Evolutionary conservation across 1,140 invertebrate species (phyloP).

Genomic region (Notospermus geniculatus): DNA sequence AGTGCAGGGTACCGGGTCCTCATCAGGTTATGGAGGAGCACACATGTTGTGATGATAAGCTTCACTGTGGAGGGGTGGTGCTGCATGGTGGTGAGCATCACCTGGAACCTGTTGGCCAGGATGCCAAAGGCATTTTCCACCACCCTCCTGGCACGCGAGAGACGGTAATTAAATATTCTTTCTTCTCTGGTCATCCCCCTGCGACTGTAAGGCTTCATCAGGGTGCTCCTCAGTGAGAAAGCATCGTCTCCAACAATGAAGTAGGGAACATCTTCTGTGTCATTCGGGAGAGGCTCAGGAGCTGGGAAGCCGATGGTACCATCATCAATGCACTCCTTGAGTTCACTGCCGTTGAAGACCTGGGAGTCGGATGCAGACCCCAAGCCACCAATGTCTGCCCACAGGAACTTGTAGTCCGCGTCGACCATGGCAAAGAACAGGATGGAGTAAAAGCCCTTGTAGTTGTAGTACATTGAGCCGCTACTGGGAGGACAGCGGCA

Average conservation of each 20-base stretch:
- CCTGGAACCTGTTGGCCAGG: slow-evolving; percentile 21
- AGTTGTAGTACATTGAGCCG: slow-evolving; percentile 17
- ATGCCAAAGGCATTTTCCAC: slow-evolving; percentile 34
- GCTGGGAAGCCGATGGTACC: slow-evolving; percentile 21
- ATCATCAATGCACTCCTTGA: slow-evolving; percentile 22
- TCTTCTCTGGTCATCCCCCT: slow-evolving; percentile 28
- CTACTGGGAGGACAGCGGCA: slow-evolving; percentile 14
- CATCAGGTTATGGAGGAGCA: too few species aligned
- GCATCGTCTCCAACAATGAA: slow-evolving; percentile 32
- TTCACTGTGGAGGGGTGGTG: slow-evolving; percentile 19
- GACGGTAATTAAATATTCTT: slow-evolving; percentile 36
- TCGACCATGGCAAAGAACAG: background rate
- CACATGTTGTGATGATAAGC: slow-evolving; percentile 15
- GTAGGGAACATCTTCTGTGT: too few species aligned
- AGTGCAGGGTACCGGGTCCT: too few species aligned
- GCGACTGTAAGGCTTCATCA: slow-evolving; percentile 56
- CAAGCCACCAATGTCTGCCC: background rate
- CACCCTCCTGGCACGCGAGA: slow-evolving; percentile 27
- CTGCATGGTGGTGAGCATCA: slow-evolving; percentile 26
- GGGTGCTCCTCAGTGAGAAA: slow-evolving; percentile 35
- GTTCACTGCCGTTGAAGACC: slow-evolving; percentile 14
- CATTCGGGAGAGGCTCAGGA: too few species aligned
- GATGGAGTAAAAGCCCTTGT: slow-evolving; percentile 11
- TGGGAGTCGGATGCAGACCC: slow-evolving; percentile 2
- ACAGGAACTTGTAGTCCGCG: background rate